Conservation (phyloP, 2,797 vertebrate species). For the Huso huso region DNA sequence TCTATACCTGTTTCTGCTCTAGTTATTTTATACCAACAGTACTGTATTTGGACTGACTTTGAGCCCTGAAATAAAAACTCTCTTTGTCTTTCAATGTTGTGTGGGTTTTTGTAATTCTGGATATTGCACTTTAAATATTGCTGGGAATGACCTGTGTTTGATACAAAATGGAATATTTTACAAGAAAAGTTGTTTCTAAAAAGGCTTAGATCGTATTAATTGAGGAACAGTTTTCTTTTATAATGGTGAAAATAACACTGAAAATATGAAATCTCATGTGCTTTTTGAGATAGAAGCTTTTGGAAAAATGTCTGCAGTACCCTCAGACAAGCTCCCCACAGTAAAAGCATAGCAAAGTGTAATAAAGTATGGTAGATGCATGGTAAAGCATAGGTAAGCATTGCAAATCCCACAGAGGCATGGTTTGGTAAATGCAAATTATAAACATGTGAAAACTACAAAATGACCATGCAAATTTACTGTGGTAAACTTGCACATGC, state of each 20-base stretch:
- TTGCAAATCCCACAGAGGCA: too few relatives aligned
- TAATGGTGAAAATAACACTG: background rate
- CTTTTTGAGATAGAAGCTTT: background rate
- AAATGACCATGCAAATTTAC: too few relatives aligned
- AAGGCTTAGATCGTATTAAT: background rate
- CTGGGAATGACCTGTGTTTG: conserved; percentile 50
- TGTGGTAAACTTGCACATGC: too few relatives aligned
- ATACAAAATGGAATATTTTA: conserved; percentile 53
- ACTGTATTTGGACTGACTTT: conserved; percentile 51
- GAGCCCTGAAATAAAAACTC: conserved; percentile 47
- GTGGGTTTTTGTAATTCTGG: conserved; percentile 51
- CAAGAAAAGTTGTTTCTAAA: background rate
- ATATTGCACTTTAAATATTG: conserved; percentile 67
- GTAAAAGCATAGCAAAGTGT: too few relatives aligned
- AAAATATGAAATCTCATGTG: background rate
- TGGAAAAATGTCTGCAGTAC: background rate
- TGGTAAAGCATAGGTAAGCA: too few relatives aligned
- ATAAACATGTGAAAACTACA: too few relatives aligned
- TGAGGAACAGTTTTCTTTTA: conserved; percentile 2
- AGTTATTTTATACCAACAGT: conserved; percentile 38
- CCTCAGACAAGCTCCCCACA: too few relatives aligned
- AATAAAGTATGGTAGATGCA: too few relatives aligned
- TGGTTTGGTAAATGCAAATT: too few relatives aligned
- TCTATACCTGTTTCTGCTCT: conserved; percentile 32
- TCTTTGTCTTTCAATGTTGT: conserved; percentile 45